Conservation (phyloP, 2,888 invertebrate species). For the Torymus texanus region DNA sequence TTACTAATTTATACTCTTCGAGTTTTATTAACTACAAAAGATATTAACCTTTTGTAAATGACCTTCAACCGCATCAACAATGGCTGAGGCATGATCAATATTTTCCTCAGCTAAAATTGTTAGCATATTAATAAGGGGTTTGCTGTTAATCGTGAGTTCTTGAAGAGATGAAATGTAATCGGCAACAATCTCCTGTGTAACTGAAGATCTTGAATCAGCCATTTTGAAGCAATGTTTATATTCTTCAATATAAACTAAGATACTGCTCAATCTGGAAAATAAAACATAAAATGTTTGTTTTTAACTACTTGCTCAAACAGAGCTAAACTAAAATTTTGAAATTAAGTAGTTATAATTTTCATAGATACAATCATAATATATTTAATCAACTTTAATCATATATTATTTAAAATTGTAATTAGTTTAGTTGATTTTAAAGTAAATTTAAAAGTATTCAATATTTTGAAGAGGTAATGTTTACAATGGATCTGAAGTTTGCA, state of each 20-base stretch:
- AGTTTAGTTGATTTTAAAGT: too few relatives aligned
- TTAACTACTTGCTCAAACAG: too few relatives aligned
- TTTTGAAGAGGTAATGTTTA: too few relatives aligned
- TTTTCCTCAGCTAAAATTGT: constrained; percentile 99
- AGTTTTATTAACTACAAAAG: constrained; percentile 46
- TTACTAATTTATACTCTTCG: constrained; percentile 43
- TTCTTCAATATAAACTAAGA: constrained; percentile 12
- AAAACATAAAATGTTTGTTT: background rate
- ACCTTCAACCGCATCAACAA: constrained; percentile 95
- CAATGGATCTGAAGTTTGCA: too few relatives aligned
- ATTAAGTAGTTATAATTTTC: too few relatives aligned
- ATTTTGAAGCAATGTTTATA: constrained; percentile 9
- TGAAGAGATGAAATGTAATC: constrained; percentile 93
- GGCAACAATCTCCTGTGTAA: constrained; percentile 82
- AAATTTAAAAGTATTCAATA: too few relatives aligned
- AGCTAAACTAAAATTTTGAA: too few relatives aligned
- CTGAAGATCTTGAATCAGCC: constrained; percentile 17
- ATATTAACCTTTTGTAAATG: constrained; percentile 93
- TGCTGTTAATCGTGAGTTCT: constrained; percentile 96
- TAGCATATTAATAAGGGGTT: constrained; percentile 97
- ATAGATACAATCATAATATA: too few relatives aligned
- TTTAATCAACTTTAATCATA: too few relatives aligned
- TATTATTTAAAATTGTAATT: too few relatives aligned
- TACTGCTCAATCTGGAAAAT: background rate
- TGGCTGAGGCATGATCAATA: constrained; percentile 89